Base-by-base conservation (phyloP, 2,888 invertebrate species). In the Xylota sylvarum region DNA sequence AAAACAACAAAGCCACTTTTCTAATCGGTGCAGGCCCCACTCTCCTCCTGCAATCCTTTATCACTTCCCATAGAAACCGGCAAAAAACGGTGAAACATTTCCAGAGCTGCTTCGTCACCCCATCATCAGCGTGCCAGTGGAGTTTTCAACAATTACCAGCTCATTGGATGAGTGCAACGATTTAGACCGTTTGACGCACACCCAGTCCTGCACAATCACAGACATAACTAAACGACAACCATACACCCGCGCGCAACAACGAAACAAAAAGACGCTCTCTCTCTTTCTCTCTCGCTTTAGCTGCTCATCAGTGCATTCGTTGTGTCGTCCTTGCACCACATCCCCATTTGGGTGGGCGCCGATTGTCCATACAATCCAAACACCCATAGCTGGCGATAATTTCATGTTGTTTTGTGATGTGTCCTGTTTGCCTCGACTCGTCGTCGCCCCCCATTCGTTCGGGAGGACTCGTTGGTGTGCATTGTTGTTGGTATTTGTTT, bases 111-210 rank as follows among this genome's bases (percentile, higher is more conserved):
- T 52, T 14, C 48, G 67, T 72, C 52, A 37, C 67, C 60, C 65
- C 78, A 82, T 67, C 76, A 73, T 7, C 37, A 10, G 4, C 37
- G 10, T 46, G 52, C 55, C 73, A 37, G 67, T 50, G 67, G 52
- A 76, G 52, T 62, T 77, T 86, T 76, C 82, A 82, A 64, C 81
- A 82, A 82, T 82, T 82, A 86, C 82, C 86, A 86, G 82, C 82
- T 82, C 86, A 86, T 86, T 86, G 86, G 86, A 82, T 73, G 86
- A 86, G 77, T 82, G 81, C 77, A 78, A 56, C 86, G 82, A 82
- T 86, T 86, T 82, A 86, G 82, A 82, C 69, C 64, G 77, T 86
- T 73, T 73, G 62, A 86, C 86, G 77, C 82, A 82, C 69, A 86
- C 82, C 86, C 67, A 65, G 70, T 56, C 64, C 17, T 35, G 14